These are phyloP conservation scores for Schizopygopsis pylzovi DNA, from an alignment of 2,797 vertebrate genomes.

Conservation along the genomic window DNA sequence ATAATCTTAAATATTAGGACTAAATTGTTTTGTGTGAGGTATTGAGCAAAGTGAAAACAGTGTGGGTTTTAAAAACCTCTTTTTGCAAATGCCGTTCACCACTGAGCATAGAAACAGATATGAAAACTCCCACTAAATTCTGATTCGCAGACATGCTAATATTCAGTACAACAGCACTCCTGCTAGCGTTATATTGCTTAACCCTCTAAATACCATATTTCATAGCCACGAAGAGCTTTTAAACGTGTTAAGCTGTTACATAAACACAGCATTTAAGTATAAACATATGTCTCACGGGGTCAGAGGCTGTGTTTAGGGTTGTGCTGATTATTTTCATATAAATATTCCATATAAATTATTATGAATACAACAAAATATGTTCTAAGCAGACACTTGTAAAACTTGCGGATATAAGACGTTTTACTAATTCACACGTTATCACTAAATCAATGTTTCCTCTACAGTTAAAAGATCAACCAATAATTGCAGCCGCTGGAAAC, in stretches of 20 bases:
- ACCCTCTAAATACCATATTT: slow-evolving; percentile 1
- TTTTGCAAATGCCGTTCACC: neutral
- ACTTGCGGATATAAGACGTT: neutral
- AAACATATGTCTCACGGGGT: neutral
- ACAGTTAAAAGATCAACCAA: slow-evolving; percentile 25
- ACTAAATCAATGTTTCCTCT: slow-evolving; percentile 25
- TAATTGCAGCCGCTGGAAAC: slow-evolving; percentile 18
- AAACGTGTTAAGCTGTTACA: slow-evolving; percentile 7
- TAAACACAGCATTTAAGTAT: neutral
- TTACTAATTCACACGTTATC: neutral
- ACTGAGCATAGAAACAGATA: neutral
- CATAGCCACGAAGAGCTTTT: neutral
- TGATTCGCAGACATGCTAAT: neutral
- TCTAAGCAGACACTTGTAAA: neutral
- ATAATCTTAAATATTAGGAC: slow-evolving; percentile 5
- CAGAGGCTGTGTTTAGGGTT: neutral
- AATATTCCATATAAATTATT: neutral
- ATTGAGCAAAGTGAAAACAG: neutral
- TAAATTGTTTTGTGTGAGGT: neutral
- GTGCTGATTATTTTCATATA: neutral
- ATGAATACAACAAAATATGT: neutral
- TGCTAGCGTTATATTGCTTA: neutral
- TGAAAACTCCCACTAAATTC: neutral
- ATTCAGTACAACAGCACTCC: neutral
- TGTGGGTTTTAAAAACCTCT: neutral